phyloP scores from a whole-genome alignment of 37 sponge, comb jelly and placozoan genomes.

The Bolinopsis microptera region DNA sequence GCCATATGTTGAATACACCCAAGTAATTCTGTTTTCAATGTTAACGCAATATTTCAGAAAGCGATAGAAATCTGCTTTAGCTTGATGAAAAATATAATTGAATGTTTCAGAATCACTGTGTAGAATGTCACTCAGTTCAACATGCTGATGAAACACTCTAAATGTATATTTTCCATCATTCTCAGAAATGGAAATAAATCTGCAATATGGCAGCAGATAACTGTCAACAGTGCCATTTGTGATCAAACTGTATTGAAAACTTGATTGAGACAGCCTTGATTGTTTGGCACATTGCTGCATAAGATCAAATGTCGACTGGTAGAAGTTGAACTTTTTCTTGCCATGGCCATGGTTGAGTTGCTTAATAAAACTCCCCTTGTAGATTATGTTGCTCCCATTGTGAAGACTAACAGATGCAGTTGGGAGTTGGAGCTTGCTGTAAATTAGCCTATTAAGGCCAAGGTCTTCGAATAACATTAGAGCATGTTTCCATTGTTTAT shows the following conservation, averaged over 20 bases:
- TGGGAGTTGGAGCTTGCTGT: neutral
- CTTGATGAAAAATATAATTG: constrained; percentile 59
- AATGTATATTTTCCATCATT: neutral
- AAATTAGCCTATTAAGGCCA: neutral
- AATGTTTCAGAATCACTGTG: constrained; percentile 35
- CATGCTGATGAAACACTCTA: constrained; percentile 23
- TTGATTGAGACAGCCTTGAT: neutral
- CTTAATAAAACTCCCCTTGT: constrained; percentile 16
- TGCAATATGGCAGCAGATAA: neutral
- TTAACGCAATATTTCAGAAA: neutral
- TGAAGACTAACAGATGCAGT: constrained; percentile 24
- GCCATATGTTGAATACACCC: constrained; percentile 14
- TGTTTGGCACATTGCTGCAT: constrained; percentile 30
- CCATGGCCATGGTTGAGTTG: neutral
- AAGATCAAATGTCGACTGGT: constrained; percentile 19
- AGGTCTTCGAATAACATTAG: neutral
- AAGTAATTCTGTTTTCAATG: neutral
- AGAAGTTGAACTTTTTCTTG: constrained; percentile 14
- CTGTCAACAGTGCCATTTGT: neutral
- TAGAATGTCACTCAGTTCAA: neutral
- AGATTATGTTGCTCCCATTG: neutral
- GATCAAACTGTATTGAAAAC: neutral
- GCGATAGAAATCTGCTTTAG: neutral
- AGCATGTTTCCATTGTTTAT: neutral
- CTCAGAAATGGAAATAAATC: neutral